Base-by-base conservation (phyloP, 1,140 invertebrate genomes). In the Dendroctonus valens region DNA sequence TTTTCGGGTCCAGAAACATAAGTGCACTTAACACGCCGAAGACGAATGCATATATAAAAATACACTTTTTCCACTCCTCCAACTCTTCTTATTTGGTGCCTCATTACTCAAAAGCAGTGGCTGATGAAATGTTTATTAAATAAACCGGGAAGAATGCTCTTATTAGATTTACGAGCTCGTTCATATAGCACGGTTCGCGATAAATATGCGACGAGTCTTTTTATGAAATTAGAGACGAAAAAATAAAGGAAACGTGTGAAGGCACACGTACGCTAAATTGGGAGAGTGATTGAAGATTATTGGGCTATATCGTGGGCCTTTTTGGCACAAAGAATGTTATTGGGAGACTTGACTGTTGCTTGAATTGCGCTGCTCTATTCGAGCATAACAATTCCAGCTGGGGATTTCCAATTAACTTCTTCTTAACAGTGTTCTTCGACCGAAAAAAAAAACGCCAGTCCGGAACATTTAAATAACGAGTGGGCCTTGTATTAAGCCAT, bases 111-210 rank as follows among this genome's bases (percentile, higher is more conserved):
- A 64, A 55, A 15, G 11, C 14, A 11, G 41, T 41, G 15, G 41
- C 15, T 26, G 54, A 57, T 50, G 54, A 65, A 49, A 65, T 65
- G 54, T 65, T 65, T 65, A 65, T 65, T 65, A 65, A 65, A 65
- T 48, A 41, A 39, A 6, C 38, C 53, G 38, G 39, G 44, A 65
- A 58, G 62, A 65, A 65, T 65, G 62, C 26, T 53, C 39, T 65
- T 65, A 58, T 48, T 57, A 65, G 48, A 65, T 58, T 65, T 65
- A 65, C 62, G 53, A 50, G 37, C 41, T 65, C 44, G 54, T 26
- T 58, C n/a, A 38, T 65, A 57, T 50, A 42, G 14, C 42, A 54
- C 55, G 41, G 52, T 41, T 62, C 26, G 52, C 40, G 11, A 38
- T 53, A 55, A 63, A 63, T 63, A 38, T 63, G 51, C 60, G 48